Percentiles rank a stretch among this genome's conserved stretches.
These are phyloP conservation scores for Tichodroma muraria DNA, from an alignment of 2,113 vertebrate genomes.

Conservation along the genomic window DNA sequence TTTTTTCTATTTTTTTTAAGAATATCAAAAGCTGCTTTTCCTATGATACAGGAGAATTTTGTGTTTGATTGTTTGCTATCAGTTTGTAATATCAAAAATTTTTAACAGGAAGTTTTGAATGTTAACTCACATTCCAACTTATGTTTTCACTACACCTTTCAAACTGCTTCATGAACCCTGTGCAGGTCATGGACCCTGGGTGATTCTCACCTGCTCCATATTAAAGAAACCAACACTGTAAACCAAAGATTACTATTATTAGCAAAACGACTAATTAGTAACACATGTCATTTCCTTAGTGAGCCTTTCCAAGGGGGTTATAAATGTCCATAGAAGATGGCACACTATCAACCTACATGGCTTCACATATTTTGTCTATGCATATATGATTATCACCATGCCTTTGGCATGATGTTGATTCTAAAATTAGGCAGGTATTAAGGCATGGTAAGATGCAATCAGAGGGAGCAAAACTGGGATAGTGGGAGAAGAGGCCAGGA, in stretches of 20 bases:
- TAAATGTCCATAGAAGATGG: slow-evolving; percentile 30
- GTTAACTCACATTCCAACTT: not conserved
- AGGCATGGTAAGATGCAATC: not conserved
- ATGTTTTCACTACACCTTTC: not conserved
- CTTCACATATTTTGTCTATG: slow-evolving; percentile 5
- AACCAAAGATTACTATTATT: slow-evolving; percentile 26
- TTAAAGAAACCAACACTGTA: not conserved
- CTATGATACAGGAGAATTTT: not conserved
- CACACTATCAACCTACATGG: not conserved
- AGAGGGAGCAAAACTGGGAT: not conserved
- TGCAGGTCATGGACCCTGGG: not conserved
- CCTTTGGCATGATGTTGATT: slow-evolving; percentile 2
- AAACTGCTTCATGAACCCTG: not conserved
- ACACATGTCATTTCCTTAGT: not conserved
- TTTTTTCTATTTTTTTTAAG: not conserved
- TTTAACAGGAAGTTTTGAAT: not conserved
- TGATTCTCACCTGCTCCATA: slow-evolving; percentile 26
- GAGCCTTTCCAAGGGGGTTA: slow-evolving; percentile 3
- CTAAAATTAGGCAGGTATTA: slow-evolving; percentile 30
- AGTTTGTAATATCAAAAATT: not conserved
- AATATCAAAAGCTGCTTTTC: not conserved
- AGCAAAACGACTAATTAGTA: slow-evolving; percentile 6
- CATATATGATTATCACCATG: slow-evolving; percentile 35
- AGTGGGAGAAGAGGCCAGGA: slow-evolving; percentile 13
- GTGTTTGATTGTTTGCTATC: not conserved